Evolutionary conservation across 2,888 invertebrate species (phyloP).

Genomic region (Smittia sp.): DNA sequence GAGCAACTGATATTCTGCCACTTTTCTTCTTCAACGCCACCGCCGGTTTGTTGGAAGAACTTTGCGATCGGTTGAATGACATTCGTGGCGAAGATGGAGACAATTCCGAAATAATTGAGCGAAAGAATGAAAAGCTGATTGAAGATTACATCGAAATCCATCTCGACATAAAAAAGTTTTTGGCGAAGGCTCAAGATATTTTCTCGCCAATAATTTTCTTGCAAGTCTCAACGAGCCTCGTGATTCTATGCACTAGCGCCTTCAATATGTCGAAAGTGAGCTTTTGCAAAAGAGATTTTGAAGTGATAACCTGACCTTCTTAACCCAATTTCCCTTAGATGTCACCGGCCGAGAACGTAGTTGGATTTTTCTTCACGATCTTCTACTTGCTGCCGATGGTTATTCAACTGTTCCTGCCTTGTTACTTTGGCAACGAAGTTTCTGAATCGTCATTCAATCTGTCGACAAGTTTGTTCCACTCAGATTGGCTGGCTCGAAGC

Average conservation of each 20-base stretch:
- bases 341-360: neutral
- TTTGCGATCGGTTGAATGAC: no score
- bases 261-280: neutral
- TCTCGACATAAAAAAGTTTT: neutral
- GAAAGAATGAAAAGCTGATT: no score
- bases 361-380: neutral
- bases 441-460: neutral
- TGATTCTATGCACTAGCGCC: neutral
- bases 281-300: neutral
- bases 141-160: neutral
- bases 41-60: no score
- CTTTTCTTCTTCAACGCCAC: no score
- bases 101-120: no score
- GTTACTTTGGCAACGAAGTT: conserved; percentile 4
- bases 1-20: no score
- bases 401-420: neutral
- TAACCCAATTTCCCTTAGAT: neutral
- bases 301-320: no score
- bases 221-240: neutral
- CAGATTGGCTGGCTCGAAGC: neutral
- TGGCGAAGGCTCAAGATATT: neutral
- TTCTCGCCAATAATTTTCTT: neutral
- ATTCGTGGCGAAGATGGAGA: no score
- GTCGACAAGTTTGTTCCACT: neutral
- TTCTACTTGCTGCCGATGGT: neutral